phyloP scores from a whole-genome alignment of 2,797 vertebrate species.

The Typhlichthys eigenmanni region DNA sequence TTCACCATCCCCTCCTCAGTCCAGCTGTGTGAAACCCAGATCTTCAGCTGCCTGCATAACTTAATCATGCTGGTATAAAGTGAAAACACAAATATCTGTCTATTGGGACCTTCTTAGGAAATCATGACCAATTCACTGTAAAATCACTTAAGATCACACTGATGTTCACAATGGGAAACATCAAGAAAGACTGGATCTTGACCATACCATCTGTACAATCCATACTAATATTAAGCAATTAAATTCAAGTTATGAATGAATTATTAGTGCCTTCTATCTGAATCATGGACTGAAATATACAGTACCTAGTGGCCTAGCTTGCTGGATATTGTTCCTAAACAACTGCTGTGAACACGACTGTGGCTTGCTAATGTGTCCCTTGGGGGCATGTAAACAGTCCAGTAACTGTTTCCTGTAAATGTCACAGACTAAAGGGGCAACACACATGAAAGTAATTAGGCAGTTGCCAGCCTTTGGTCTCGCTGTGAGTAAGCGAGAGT shows the following conservation, averaged over 20 bases:
- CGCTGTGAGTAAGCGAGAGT: background rate
- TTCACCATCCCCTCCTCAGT: conserved; percentile 20
- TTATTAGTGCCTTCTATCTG: conserved; percentile 9
- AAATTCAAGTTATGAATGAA: background rate
- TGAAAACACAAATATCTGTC: conserved; percentile 48
- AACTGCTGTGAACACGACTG: conserved; percentile 1
- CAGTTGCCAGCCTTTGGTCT: conserved; percentile 14
- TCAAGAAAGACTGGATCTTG: background rate
- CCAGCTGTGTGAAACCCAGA: conserved; percentile 72
- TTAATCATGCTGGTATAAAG: conserved; percentile 50
- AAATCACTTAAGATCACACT: conserved; percentile 40
- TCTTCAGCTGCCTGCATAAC: conserved; percentile 42
- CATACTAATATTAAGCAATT: background rate
- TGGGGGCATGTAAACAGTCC: conserved; percentile 10
- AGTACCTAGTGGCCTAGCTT: conserved; percentile 4
- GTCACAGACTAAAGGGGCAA: conserved; percentile 20
- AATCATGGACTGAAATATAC: conserved; percentile 18
- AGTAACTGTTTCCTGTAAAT: conserved; percentile 37
- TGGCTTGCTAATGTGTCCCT: conserved; percentile 32
- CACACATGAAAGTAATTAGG: conserved; percentile 45
- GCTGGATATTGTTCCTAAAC: conserved; percentile 25
- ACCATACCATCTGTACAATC: too few species aligned
- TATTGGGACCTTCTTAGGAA: conserved; percentile 34
- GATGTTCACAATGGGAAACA: conserved; percentile 1
- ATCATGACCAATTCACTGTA: conserved; percentile 35